phyloP scores from a whole-genome alignment of 2,113 vertebrate genomes.

The Chaenocephalus aceratus region DNA sequence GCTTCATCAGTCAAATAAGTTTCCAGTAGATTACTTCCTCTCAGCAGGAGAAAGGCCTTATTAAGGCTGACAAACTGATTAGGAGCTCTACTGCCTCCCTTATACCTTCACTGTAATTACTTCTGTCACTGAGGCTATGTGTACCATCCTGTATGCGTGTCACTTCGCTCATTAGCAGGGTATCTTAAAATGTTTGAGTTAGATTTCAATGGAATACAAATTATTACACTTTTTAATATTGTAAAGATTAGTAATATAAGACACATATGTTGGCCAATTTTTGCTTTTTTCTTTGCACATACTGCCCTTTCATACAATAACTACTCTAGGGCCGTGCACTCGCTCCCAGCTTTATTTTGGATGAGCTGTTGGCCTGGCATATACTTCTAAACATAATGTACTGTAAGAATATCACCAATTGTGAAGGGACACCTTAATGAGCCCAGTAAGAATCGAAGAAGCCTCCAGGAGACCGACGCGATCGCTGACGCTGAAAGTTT shows the following conservation, averaged over 20 bases:
- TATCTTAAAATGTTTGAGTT: neutral
- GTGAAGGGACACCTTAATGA: too few relatives aligned
- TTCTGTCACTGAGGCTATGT: conserved; percentile 55
- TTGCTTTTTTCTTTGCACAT: too few relatives aligned
- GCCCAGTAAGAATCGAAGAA: too few relatives aligned
- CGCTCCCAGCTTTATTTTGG: conserved; percentile 5
- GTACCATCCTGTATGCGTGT: conserved; percentile 27
- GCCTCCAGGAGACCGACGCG: too few relatives aligned
- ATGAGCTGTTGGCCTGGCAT: conserved; percentile 26
- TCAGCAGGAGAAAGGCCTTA: conserved; percentile 56
- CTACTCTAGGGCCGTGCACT: neutral
- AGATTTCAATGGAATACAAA: neutral
- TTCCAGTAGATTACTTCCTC: conserved; percentile 67
- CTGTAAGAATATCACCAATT: conserved; percentile 25
- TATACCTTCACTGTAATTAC: conserved; percentile 57
- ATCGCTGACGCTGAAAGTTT: too few relatives aligned
- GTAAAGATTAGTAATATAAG: neutral
- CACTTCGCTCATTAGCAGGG: conserved; percentile 28
- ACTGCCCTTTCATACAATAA: too few relatives aligned
- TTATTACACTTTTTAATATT: neutral
- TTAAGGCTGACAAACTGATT: conserved; percentile 69
- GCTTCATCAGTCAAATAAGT: conserved; percentile 72
- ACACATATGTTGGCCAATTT: neutral
- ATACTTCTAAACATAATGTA: conserved; percentile 31
- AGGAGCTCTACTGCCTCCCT: conserved; percentile 42